Evolutionary conservation across 2,113 vertebrate species (phyloP), one percentile per base, ranked within the genome.

Genomic region (Hirundichthys speculiger): DNA sequence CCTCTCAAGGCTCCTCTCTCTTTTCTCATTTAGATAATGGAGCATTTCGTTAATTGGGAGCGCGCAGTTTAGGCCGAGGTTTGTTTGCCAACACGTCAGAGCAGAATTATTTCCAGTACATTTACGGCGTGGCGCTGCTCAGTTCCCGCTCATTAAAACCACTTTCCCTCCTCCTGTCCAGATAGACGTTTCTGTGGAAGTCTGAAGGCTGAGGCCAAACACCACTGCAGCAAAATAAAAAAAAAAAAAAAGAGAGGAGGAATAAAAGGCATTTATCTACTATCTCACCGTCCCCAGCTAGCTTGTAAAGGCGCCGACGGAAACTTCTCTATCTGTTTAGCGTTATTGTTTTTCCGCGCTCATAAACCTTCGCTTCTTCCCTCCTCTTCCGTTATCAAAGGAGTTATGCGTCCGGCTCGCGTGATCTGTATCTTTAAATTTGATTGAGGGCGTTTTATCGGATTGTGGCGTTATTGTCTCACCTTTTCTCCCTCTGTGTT

Each of bases 361-460:
- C 87, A 88, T 70, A 86, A 88, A 84, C 42, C 70, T 50, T 75
- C 9, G 65, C 77, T 40, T 58, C 21, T 51, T 46, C 43, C 27
- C 20, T 68, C 22, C 55, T 67, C 21, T 64, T 66, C 73, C 57
- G 64, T 85, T 77, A 71, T 71, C 61, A 6, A 60, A 59, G 74
- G 85, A 83, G 78, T 84, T 88, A 81, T 76, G 76, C 69, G 69
- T 70, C 25, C 42, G 25, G 77, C 80, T 64, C 48, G 57, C 75
- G 62, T 80, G 81, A 85, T 83, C 78, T 77, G 80, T 86, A 84
- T 90, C 80, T 89, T 77, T 76, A 83, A 88, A 89, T 91, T 79
- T 88, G 88, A 88, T 89, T 88, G 88, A 82, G 75, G 78, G 79
- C 72, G 80, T 83, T 86, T 91, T 91, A 91, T 90, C 91, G 83